These are phyloP conservation scores for Daphoenositta chrysoptera DNA, from an alignment of 2,113 vertebrate genomes.

Conservation along the genomic window DNA sequence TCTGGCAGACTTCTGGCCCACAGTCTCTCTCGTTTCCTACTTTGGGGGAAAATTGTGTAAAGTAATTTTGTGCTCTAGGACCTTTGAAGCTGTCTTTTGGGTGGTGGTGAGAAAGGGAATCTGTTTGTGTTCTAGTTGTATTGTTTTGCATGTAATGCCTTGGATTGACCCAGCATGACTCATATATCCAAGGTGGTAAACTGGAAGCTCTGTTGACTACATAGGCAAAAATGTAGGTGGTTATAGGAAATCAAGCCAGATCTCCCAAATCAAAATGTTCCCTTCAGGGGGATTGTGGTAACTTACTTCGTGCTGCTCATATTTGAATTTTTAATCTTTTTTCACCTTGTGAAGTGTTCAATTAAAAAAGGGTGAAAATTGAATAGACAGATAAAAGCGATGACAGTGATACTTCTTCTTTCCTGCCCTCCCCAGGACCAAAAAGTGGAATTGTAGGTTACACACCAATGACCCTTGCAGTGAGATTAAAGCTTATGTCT, in stretches of 20 bases:
- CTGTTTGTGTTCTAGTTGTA: background rate
- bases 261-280: background rate
- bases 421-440: background rate
- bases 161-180: background rate
- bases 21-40: background rate
- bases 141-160: background rate
- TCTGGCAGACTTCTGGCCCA: background rate
- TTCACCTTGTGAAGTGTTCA: background rate
- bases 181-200: accelerated
- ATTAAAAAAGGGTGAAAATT: background rate
- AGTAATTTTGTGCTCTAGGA: background rate
- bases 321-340: background rate
- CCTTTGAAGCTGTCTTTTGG: background rate
- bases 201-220: background rate
- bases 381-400: background rate
- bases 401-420: background rate
- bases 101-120: background rate
- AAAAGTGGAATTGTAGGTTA: background rate
- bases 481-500: background rate
- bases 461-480: background rate
- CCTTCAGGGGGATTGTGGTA: accelerated
- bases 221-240: background rate
- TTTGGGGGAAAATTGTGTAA: background rate
- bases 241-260: background rate
- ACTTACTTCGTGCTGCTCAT: background rate